These are phyloP conservation scores for Heliangelus exortis DNA, from an alignment of 2,797 vertebrate genomes.

Conservation along the genomic window DNA sequence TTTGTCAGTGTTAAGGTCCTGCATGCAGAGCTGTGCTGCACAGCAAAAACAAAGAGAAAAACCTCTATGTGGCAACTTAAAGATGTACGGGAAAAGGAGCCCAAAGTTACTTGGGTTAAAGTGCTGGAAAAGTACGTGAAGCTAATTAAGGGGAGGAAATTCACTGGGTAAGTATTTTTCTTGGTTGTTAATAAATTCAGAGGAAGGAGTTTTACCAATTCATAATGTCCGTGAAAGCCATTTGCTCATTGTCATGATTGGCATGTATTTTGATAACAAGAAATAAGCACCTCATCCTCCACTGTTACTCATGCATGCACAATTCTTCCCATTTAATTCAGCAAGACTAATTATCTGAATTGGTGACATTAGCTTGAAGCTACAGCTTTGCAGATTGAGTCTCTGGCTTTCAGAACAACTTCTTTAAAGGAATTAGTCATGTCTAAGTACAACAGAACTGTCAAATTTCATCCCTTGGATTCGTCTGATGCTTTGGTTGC, in stretches of 20 bases:
- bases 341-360: conserved; percentile 65
- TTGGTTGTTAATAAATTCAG: background rate
- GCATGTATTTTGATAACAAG: background rate
- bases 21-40: background rate
- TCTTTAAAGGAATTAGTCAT: conserved; percentile 58
- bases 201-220: background rate
- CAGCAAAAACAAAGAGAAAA: background rate
- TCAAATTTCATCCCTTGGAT: conserved; percentile 14
- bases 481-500: background rate
- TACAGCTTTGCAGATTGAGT: conserved; percentile 17
- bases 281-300: conserved; percentile 28
- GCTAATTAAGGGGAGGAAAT: background rate
- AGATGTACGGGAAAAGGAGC: background rate
- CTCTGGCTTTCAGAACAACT: conserved; percentile 23
- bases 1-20: background rate
- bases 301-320: background rate
- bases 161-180: background rate
- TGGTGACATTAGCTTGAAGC: conserved; percentile 53
- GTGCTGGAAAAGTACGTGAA: background rate
- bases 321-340: conserved; percentile 58
- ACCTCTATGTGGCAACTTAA: background rate
- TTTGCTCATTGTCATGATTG: conserved; percentile 10
- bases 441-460: conserved; percentile 36
- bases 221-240: background rate
- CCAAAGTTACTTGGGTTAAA: background rate